These are phyloP conservation scores for Antidorcas marsupialis DNA, from an alignment of 2,113 vertebrate genomes.

Conservation along the genomic window DNA sequence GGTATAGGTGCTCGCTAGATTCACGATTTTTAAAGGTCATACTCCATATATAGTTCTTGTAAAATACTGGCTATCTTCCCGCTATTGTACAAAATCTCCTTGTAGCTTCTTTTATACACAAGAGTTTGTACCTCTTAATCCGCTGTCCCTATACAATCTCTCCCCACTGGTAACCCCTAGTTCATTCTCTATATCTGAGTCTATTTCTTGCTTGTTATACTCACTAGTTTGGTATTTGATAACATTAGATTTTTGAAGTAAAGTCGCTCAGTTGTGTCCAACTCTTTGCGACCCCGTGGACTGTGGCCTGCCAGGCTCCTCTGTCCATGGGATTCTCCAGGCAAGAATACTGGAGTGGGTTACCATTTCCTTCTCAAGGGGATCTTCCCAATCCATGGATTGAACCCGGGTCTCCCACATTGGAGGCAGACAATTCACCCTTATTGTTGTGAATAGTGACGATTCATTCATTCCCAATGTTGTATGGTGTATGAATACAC, in stretches of 20 bases:
- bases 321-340: too few relatives aligned
- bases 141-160: accelerated
- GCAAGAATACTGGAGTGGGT: too few relatives aligned
- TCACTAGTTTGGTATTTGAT: background rate
- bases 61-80: background rate
- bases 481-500: accelerated
- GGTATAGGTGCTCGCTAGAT: background rate
- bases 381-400: too few relatives aligned
- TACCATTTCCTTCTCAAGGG: too few relatives aligned
- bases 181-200: background rate
- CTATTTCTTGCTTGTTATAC: background rate
- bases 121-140: background rate
- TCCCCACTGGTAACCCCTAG: background rate
- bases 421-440: too few relatives aligned
- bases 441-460: too few relatives aligned
- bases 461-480: background rate
- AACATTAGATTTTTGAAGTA: background rate
- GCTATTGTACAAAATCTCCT: background rate
- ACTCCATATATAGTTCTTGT: background rate
- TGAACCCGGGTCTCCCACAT: too few relatives aligned
- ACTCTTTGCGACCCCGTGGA: too few relatives aligned
- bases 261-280: too few relatives aligned
- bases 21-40: background rate
- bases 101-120: background rate
- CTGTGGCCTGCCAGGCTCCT: too few relatives aligned